Evolutionary conservation across 1,140 invertebrate species (phyloP).

Genomic region (Drosophila leontia): DNA sequence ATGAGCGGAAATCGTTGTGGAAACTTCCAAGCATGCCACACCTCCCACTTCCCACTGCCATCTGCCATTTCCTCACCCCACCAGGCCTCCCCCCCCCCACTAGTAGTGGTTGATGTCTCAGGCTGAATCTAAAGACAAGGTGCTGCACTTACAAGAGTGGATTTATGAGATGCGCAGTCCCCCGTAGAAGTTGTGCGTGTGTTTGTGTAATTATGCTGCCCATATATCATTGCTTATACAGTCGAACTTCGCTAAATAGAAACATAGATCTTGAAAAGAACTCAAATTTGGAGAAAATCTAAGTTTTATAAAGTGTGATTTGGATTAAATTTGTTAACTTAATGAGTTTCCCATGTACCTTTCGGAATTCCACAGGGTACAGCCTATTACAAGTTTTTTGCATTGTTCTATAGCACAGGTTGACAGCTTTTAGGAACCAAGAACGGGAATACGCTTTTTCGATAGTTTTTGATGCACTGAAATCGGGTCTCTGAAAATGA

Average conservation of each 20-base stretch:
- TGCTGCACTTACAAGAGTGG: conserved; percentile 39
- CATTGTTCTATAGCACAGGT: not conserved
- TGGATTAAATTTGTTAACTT: not conserved
- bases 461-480: too few relatives aligned
- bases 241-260: conserved; percentile 18
- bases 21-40: conserved; percentile 64
- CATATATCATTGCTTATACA: conserved; percentile 56
- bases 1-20: conserved; percentile 70
- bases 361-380: too few relatives aligned
- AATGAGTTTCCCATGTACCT: not conserved
- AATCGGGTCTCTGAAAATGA: too few relatives aligned
- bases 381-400: not conserved
- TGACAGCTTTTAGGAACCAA: not conserved
- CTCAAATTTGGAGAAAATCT: not conserved
- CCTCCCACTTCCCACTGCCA: conserved; percentile 13
- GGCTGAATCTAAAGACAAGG: conserved; percentile 22
- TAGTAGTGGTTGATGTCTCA: conserved; percentile 29
- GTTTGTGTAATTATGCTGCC: conserved; percentile 61
- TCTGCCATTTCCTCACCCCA: conserved; percentile 3
- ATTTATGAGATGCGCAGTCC: conserved; percentile 53
- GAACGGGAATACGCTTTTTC: too few relatives aligned
- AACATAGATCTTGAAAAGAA: not conserved
- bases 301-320: not conserved
- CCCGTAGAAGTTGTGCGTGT: conserved; percentile 31
- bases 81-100: not conserved